Conservation (phyloP, 1,140 invertebrate genomes). For the Drosophila quadrilineata region DNA sequence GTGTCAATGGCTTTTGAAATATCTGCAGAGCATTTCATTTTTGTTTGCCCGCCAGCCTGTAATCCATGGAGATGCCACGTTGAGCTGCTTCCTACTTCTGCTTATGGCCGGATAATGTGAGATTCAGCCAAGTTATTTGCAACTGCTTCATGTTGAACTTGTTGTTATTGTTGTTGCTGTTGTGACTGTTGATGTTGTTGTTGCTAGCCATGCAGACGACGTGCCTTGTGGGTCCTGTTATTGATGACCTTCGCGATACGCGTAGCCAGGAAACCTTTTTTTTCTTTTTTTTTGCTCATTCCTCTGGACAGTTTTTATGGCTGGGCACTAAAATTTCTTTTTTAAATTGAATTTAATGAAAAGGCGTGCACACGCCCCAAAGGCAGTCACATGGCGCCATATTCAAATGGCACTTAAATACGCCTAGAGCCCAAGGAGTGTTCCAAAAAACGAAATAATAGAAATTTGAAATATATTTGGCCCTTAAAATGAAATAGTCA, state of each 20-base stretch:
- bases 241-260: conserved; percentile 76
- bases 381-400: conserved; percentile 52
- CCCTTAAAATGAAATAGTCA: background rate
- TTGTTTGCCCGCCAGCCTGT: conserved; percentile 46
- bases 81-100: conserved; percentile 69
- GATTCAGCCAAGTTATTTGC: conserved; percentile 76
- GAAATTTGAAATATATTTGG: background rate
- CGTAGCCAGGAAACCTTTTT: conserved; percentile 58
- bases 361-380: conserved; percentile 53
- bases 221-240: conserved; percentile 60
- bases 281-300: conserved; percentile 22
- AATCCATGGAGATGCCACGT: conserved; percentile 21
- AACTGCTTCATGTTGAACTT: conserved; percentile 50
- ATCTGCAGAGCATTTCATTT: conserved; percentile 76
- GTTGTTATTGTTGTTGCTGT: conserved; percentile 18
- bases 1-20: conserved; percentile 80
- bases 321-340: conserved; percentile 69
- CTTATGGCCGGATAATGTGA: conserved; percentile 75
- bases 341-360: conserved; percentile 78
- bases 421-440: conserved; percentile 35
- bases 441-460: conserved; percentile 38
- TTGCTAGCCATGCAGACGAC: conserved; percentile 35
- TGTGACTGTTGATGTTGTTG: conserved; percentile 11
- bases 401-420: conserved; percentile 72
- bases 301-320: conserved; percentile 63